These are phyloP conservation scores for Hyalella azteca DNA, from an alignment of 2,888 invertebrate genomes.

Conservation along the genomic window DNA sequence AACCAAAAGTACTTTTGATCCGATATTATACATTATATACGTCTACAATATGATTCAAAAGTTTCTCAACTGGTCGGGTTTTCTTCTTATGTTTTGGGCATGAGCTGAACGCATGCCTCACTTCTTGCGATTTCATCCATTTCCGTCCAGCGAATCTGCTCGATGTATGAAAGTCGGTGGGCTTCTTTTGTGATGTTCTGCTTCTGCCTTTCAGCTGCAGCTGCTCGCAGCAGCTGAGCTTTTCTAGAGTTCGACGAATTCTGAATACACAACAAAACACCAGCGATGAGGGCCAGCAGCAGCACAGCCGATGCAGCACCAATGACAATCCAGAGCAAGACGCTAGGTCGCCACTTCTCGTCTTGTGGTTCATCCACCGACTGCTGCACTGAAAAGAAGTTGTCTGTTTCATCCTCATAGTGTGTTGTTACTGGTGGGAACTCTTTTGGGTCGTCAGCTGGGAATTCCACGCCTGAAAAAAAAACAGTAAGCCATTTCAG, in stretches of 20 bases:
- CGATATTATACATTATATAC: too few species aligned
- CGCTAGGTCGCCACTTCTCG: background rate
- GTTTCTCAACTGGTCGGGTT: too few species aligned
- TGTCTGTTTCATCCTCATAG: too few species aligned
- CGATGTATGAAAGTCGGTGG: constrained; percentile 8
- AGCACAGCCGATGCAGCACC: background rate
- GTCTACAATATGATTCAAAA: too few species aligned
- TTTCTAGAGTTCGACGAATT: background rate
- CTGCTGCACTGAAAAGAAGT: background rate
- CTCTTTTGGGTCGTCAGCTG: too few species aligned
- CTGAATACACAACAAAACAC: background rate
- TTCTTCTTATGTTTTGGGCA: too few species aligned
- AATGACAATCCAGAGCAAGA: background rate
- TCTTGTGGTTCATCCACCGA: background rate
- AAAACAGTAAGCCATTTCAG: too few species aligned
- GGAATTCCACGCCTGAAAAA: too few species aligned
- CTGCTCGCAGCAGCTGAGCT: background rate
- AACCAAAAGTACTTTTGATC: too few species aligned
- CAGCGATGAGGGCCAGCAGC: background rate
- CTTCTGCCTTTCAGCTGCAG: constrained; percentile 6
- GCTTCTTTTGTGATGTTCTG: background rate
- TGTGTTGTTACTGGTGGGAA: too few species aligned
- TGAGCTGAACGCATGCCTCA: too few species aligned
- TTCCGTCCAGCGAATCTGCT: constrained; percentile 1
- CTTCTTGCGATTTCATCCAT: too few species aligned